Percentiles rank a stretch among this genome's conserved stretches.
phyloP scores from a whole-genome alignment of 2,797 vertebrate species.

The Pseudochirops corinnae region DNA sequence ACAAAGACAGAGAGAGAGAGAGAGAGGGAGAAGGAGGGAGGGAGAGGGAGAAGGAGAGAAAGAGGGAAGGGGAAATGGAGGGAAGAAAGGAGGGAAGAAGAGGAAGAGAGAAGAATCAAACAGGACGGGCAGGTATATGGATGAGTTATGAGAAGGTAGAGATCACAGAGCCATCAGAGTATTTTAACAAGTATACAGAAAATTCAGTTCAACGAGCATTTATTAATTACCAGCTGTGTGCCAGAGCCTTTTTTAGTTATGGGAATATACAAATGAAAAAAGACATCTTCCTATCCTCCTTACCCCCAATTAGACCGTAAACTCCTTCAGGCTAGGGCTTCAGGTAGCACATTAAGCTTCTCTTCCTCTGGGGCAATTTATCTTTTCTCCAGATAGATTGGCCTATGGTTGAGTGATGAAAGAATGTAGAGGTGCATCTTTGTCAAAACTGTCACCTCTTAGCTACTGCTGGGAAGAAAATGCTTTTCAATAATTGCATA shows the following conservation, averaged over 20 bases:
- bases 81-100: background rate
- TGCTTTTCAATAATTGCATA: background rate
- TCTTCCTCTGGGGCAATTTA: background rate
- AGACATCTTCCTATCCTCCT: background rate
- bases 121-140: background rate
- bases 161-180: background rate
- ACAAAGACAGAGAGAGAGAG: no score
- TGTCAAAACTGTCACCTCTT: background rate
- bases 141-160: background rate
- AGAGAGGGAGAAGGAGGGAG: no score
- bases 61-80: no score
- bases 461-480: background rate
- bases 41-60: background rate
- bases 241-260: background rate
- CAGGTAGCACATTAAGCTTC: background rate
- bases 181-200: background rate
- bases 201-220: background rate
- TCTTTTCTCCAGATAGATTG: background rate
- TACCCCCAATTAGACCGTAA: background rate
- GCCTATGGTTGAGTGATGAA: background rate
- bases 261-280: background rate
- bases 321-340: background rate
- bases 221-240: background rate
- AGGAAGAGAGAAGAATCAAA: background rate
- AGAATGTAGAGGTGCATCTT: background rate